Base-by-base conservation (phyloP, 2,797 vertebrate species). In the Argya squamiceps region DNA sequence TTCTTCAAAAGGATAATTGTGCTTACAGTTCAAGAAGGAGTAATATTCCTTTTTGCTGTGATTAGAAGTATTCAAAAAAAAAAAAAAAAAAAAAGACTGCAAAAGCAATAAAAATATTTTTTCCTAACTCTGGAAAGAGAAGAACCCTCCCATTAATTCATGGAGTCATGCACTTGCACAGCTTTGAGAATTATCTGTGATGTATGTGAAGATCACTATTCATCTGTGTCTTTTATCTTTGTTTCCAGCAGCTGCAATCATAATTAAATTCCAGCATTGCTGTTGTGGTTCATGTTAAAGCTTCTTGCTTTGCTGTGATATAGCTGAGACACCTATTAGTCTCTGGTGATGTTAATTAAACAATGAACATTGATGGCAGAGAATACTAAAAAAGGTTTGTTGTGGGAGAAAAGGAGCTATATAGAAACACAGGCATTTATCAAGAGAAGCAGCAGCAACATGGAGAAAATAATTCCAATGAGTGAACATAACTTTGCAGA, bases 321-420 rank as follows among this genome's bases (percentile, higher is more conserved):
- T 53, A 73, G 59, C 41, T 83, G 78, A 91, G 63, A 67, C 41
- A 56, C 34, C 17, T 53, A 58, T 83, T 37, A 55, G 29, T 32
- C 80, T 73, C 67, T 82, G 67, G 63, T 86, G 12, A 76, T 82
- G 21, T 20, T 94, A 89, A 96, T 84, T 84, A 82, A 71, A 79
- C 22, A 79, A 50, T 27, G 17, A 92, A 76, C 15, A 53, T 47
- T 65, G 32, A 47, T 44, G 21, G 36, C 34, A 84, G 85, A 65
- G 56, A 70, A 69, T 73, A 55, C 44, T n/a, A 41, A 74, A 60
- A 86, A 63, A 2, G 7, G 23, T 36, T 81, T 91, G 27, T 69
- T 80, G 53, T 93, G 60, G 62, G 37, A 88, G 11, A 44, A 41
- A 50, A 39, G 67, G 27, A 43, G 34, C n/a, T 83, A 41, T 80